These are phyloP conservation scores for Craniophora ligustri DNA, from an alignment of 2,888 invertebrate species.

Conservation along the genomic window DNA sequence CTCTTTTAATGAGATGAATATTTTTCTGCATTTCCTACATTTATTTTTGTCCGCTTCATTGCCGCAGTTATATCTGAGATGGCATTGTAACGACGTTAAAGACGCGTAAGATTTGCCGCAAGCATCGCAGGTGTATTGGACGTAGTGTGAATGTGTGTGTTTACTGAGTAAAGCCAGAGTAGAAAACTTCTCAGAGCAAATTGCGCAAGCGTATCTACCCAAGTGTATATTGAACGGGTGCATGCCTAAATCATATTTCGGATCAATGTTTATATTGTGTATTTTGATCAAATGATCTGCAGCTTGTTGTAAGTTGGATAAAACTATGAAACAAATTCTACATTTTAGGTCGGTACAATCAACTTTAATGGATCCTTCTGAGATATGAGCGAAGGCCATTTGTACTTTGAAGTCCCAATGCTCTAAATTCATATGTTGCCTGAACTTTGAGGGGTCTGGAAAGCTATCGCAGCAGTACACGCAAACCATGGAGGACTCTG, in stretches of 20 bases:
- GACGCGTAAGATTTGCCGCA: slow-evolving; percentile 65
- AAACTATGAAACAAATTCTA: slow-evolving; percentile 50
- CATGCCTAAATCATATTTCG: slow-evolving; percentile 53
- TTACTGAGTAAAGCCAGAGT: slow-evolving; percentile 55
- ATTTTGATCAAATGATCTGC: slow-evolving; percentile 51
- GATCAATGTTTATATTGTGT: slow-evolving; percentile 52
- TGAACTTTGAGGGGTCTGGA: slow-evolving; percentile 58
- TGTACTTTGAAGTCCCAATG: slow-evolving; percentile 55
- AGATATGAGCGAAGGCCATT: slow-evolving; percentile 56
- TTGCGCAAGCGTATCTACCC: slow-evolving; percentile 54
- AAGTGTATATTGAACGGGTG: slow-evolving; percentile 59
- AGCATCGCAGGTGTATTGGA: slow-evolving; percentile 63
- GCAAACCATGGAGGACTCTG: slow-evolving; percentile 55
- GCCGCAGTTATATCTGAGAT: slow-evolving; percentile 51
- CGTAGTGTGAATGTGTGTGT: slow-evolving; percentile 62
- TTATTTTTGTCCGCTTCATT: slow-evolving; percentile 25
- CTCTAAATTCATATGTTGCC: slow-evolving; percentile 59
- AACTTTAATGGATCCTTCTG: slow-evolving; percentile 56
- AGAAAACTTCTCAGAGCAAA: slow-evolving; percentile 58
- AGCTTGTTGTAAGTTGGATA: slow-evolving; percentile 37
- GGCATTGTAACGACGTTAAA: slow-evolving; percentile 55
- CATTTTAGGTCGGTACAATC: slow-evolving; percentile 59
- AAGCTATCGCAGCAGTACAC: slow-evolving; percentile 63
- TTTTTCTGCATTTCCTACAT: slow-evolving; percentile 46
- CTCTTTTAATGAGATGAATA: slow-evolving; percentile 37